Evolutionary conservation across 2,113 vertebrate genomes (phyloP).

Genomic region (Synchiropus splendidus): DNA sequence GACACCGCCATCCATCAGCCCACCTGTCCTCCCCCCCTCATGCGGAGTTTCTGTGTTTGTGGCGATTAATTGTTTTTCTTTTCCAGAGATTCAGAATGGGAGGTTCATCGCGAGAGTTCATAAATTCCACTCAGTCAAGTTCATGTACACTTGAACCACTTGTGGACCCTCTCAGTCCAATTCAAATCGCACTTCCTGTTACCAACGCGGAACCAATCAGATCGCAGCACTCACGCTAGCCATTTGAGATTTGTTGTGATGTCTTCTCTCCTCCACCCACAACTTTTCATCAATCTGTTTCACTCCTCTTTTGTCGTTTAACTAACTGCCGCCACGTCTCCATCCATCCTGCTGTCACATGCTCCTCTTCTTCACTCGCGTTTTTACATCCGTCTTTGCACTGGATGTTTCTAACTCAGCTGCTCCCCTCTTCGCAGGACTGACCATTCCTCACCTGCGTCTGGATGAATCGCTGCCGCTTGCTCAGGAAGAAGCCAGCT

Average conservation of each 20-base stretch:
- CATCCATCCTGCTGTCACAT: not conserved
- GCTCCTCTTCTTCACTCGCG: not conserved
- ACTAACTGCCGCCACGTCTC: not conserved
- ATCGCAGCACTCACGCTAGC: too few species aligned
- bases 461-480: conserved; percentile 8
- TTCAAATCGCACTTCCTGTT: too few species aligned
- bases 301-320: not conserved
- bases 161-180: too few species aligned
- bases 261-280: too few species aligned
- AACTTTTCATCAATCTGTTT: not conserved
- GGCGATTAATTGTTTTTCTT: too few species aligned
- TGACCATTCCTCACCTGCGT: not conserved
- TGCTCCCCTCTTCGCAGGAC: not conserved
- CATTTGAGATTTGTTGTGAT: too few species aligned
- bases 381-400: not conserved
- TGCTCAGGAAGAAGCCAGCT: conserved; percentile 4
- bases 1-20: conserved; percentile 52
- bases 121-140: too few species aligned
- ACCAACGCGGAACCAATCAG: too few species aligned
- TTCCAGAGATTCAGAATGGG: too few species aligned
- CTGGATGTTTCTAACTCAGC: conserved; percentile 1
- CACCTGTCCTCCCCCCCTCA: not conserved
- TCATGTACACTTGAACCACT: too few species aligned
- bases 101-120: too few species aligned
- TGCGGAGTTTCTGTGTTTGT: too few species aligned